Evolutionary conservation across 2,797 vertebrate genomes (phyloP), one percentile per base, ranked within the genome.

Genomic region (Linurgus olivaceus): DNA sequence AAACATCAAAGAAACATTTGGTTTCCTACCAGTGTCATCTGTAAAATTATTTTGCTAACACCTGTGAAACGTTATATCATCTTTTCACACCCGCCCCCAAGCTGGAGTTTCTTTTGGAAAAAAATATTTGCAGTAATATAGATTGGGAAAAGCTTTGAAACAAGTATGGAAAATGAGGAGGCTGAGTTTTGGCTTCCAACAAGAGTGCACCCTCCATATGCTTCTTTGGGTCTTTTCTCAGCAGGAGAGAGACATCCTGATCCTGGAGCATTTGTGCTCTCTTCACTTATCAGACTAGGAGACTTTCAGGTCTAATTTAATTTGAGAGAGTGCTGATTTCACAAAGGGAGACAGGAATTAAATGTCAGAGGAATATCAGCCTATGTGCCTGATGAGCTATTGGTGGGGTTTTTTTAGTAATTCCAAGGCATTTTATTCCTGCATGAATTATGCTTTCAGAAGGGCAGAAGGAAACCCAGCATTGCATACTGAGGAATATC

Each of bases 261-360:
- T 19, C 63, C 35, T 58, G 63, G 63, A 93, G 76, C 37, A 51
- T 48, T 84, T 91, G 67, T 76, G 73, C 65, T 83, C 48, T 82
- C 52, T 91, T 92, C 79, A 70, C 12, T 68, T 48, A 40, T 62
- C 86, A 82, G 68, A 67, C 37, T 55, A 55, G 81, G 55, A 70
- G 45, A 86, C 89, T 74, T 96, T 59, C 40, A 81, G 57, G 44
- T 93, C 51, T 95, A 72, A 81, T 94, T 96, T 96, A 93, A 66
- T 91, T 82, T 71, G 52, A 48, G 59, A 86, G 42, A 47, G 35
- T 89, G 55, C n/a, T 83, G 38, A 81, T 94, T 94, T 92, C 52
- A 95, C 45, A 82, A 47, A 80, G 33, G n/a, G 42, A 72, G 73
- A 67, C 84, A 74, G 17, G 45, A 94, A 37, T 63, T 70, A 94